These are phyloP conservation scores for Ormia ochracea DNA, from an alignment of 2,888 invertebrate species.

Conservation along the genomic window DNA sequence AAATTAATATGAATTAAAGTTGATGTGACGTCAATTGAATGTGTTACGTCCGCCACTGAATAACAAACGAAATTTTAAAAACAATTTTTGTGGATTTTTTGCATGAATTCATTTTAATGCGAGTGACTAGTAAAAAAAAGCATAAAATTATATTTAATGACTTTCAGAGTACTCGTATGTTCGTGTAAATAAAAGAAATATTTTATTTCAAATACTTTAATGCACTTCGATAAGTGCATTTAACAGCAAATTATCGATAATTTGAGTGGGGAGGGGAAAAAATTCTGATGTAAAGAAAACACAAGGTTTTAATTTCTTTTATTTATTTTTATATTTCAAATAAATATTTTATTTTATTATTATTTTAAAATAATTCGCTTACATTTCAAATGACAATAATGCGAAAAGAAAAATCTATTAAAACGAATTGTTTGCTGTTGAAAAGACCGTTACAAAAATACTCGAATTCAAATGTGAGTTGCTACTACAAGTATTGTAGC, in stretches of 20 bases:
- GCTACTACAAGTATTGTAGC: too few species aligned
- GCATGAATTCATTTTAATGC: constrained; percentile 1
- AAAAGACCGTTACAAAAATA: too few species aligned
- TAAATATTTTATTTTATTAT: too few species aligned
- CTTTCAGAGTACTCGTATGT: background rate
- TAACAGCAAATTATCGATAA: background rate
- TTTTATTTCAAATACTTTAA: constrained; percentile 13
- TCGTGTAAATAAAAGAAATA: constrained; percentile 14
- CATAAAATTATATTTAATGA: constrained; percentile 27
- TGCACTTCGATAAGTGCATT: background rate
- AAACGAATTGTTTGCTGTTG: too few species aligned
- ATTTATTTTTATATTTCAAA: too few species aligned
- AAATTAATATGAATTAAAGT: constrained; percentile 4
- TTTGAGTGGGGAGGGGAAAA: too few species aligned
- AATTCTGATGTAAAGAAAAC: too few species aligned
- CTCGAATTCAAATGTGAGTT: too few species aligned
- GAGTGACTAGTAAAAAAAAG: constrained; percentile 6
- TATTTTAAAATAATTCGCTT: too few species aligned
- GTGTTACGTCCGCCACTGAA: background rate
- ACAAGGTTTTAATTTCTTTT: too few species aligned
- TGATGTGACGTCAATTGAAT: constrained; percentile 24
- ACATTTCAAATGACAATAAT: too few species aligned
- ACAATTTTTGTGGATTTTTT: background rate
- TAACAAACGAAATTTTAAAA: background rate
- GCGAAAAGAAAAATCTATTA: too few species aligned